Conservation (phyloP, 2,797 vertebrate species). For the Heterohyrax brucei region DNA sequence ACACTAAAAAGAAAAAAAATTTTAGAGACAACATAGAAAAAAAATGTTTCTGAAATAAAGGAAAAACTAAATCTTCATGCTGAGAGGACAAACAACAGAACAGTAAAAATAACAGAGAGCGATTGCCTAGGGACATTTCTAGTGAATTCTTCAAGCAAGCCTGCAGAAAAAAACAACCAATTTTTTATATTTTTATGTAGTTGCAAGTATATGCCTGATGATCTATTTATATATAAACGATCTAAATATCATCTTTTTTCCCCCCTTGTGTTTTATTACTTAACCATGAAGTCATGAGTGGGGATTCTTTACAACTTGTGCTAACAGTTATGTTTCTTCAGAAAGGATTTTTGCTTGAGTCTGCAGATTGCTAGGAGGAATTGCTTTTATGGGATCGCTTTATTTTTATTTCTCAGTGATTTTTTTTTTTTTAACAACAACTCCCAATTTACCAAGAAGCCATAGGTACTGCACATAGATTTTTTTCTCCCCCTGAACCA, state of each 20-base stretch:
- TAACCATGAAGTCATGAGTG: background rate
- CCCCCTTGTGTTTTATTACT: background rate
- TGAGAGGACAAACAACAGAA: background rate
- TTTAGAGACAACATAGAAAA: background rate
- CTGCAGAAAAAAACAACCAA: background rate
- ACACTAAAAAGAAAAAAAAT: background rate
- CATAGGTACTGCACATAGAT: background rate
- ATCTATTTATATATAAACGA: background rate
- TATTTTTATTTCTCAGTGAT: constrained; percentile 15
- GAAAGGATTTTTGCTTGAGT: background rate
- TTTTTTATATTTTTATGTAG: background rate
- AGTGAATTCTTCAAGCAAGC: background rate
- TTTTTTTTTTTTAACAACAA: background rate
- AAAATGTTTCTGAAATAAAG: background rate
- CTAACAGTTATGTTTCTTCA: background rate
- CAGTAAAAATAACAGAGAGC: constrained; percentile 31
- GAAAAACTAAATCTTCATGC: background rate
- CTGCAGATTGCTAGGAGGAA: background rate
- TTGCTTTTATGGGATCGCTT: background rate
- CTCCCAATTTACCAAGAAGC: background rate
- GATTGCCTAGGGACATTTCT: background rate
- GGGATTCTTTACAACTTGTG: background rate
- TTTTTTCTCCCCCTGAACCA: background rate
- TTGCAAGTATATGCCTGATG: background rate
- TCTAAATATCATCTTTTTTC: background rate